These are phyloP conservation scores for Rhynchonycteris naso DNA, from an alignment of 2,797 vertebrate genomes.

Conservation along the genomic window DNA sequence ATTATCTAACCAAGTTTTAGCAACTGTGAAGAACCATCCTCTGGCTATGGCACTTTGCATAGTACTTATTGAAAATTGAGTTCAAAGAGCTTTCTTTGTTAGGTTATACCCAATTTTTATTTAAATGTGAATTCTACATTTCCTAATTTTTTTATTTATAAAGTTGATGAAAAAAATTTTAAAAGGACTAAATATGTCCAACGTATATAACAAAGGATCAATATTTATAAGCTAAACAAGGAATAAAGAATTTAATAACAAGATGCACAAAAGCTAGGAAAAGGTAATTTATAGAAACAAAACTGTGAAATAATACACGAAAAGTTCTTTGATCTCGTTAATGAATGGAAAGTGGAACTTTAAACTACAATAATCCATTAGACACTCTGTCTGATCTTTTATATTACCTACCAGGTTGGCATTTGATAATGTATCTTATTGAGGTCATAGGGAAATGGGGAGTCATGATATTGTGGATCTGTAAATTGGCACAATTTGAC, in stretches of 20 bases:
- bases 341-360: conserved; percentile 31
- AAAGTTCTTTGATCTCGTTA: conserved; percentile 55
- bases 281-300: conserved; percentile 33
- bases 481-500: conserved; percentile 16
- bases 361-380: not conserved
- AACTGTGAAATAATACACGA: conserved; percentile 33
- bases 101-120: not conserved
- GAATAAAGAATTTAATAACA: conserved; percentile 29
- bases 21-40: not conserved
- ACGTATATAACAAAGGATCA: conserved; percentile 16
- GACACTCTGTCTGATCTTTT: not conserved
- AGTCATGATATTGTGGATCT: not conserved
- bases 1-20: not conserved
- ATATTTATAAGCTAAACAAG: not conserved
- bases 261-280: conserved; percentile 24
- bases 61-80: not conserved
- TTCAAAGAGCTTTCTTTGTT: conserved; percentile 52
- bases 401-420: not conserved
- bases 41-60: not conserved
- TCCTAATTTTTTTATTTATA: conserved; percentile 22
- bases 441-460: not conserved
- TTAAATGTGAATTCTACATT: not conserved
- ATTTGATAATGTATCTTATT: conserved; percentile 21
- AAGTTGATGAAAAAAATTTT: conserved; percentile 18
- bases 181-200: conserved; percentile 9